A percentile compares a stretch with the other conserved stretches of the same genome.
phyloP scores from a whole-genome alignment of 2,113 vertebrate species.

The Vireo altiloquus region DNA sequence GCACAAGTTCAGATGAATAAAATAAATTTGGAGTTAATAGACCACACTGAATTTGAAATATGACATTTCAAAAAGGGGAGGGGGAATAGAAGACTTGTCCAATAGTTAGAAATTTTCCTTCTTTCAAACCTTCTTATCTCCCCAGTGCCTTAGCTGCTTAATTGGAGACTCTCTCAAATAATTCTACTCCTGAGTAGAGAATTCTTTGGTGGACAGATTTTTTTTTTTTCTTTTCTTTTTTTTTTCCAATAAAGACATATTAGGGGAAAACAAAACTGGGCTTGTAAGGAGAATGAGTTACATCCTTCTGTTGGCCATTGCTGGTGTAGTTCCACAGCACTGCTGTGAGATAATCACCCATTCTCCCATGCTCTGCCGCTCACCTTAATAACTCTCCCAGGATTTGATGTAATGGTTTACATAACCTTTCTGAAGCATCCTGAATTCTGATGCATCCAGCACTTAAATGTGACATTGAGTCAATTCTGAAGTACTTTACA shows the following conservation, averaged over 20 bases:
- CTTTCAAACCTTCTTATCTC: not conserved
- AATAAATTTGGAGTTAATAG: slow-evolving; percentile 27
- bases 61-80: not conserved
- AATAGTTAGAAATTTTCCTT: not conserved
- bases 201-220: not conserved
- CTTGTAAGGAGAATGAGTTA: slow-evolving; percentile 31
- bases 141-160: not conserved
- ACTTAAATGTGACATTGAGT: slow-evolving; percentile 48
- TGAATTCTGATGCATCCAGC: slow-evolving; percentile 24
- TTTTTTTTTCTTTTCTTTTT: no score
- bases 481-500: slow-evolving; percentile 3
- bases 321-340: not conserved
- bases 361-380: slow-evolving; percentile 48
- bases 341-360: slow-evolving; percentile 41
- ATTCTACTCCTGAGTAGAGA: not conserved
- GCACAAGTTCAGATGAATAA: not conserved
- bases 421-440: slow-evolving; percentile 48
- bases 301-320: not conserved
- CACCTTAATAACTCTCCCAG: slow-evolving; percentile 48
- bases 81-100: not conserved
- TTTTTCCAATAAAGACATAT: not conserved
- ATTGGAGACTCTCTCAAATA: not conserved
- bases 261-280: not conserved
- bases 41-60: not conserved
- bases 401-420: slow-evolving; percentile 55